Conservation (phyloP, 2,888 invertebrate species). For the Cataglyphis rosenhaueri region DNA sequence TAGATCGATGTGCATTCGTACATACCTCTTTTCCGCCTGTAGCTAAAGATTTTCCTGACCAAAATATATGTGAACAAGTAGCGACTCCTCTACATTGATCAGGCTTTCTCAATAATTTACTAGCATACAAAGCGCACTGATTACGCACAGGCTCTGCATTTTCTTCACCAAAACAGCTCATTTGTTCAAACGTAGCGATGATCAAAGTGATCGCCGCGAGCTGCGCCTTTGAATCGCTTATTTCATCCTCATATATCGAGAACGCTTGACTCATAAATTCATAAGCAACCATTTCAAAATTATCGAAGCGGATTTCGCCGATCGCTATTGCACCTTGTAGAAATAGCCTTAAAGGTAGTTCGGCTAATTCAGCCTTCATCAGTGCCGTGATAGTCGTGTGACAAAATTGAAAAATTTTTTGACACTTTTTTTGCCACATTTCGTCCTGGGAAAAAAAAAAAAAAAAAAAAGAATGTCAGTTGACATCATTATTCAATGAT, state of each 20-base stretch:
- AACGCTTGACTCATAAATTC: conserved; percentile 99
- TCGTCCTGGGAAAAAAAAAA: conserved; percentile 89
- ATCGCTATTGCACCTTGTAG: conserved; percentile 98
- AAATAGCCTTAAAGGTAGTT: conserved; percentile 96
- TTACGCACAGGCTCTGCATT: conserved; percentile 98
- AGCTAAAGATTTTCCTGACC: conserved; percentile 92
- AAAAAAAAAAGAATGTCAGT: neutral
- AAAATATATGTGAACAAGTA: conserved; percentile 97
- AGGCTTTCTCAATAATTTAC: conserved; percentile 98
- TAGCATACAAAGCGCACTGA: conserved; percentile 97
- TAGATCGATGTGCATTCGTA: conserved; percentile 3
- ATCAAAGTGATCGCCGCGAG: conserved; percentile 98
- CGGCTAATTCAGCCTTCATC: conserved; percentile 97
- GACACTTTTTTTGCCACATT: conserved; percentile 99
- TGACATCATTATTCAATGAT: neutral
- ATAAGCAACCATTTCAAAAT: conserved; percentile 98
- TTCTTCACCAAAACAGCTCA: conserved; percentile 97
- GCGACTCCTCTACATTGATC: conserved; percentile 99
- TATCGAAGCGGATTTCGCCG: conserved; percentile 96
- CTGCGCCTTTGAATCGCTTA: conserved; percentile 98
- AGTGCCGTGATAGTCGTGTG: conserved; percentile 97
- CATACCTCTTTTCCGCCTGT: conserved; percentile 86
- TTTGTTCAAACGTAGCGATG: conserved; percentile 97
- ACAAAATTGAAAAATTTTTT: conserved; percentile 99
- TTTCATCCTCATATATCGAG: conserved; percentile 99